A percentile compares a stretch with the other conserved stretches of the same genome.
Evolutionary conservation across 1,140 invertebrate species (phyloP).

Genomic region (Psix sp.): DNA sequence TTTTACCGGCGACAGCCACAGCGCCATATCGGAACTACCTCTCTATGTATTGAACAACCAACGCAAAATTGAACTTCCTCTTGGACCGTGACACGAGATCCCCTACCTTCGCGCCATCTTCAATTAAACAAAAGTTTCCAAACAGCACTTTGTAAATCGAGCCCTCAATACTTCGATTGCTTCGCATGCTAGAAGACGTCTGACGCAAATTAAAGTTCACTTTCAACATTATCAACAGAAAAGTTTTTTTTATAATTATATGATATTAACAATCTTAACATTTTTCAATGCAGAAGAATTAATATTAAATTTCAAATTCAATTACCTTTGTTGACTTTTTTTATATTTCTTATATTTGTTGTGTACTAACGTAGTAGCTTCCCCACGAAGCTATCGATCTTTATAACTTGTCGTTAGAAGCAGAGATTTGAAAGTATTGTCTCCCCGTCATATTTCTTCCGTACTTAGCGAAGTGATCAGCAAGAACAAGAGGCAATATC

Average conservation of each 20-base stretch:
- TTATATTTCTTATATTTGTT: too few species aligned
- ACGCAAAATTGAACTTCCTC: conserved; percentile 49
- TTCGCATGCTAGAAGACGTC: conserved; percentile 8
- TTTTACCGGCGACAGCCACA: conserved; percentile 58
- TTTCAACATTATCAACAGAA: too few species aligned
- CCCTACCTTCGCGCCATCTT: conserved; percentile 15
- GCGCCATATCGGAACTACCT: conserved; percentile 58
- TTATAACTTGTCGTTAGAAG: conserved; percentile 51
- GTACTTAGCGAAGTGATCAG: conserved; percentile 75
- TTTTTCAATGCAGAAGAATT: too few species aligned
- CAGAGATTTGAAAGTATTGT: conserved; percentile 44
- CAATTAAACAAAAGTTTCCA: conserved; percentile 44
- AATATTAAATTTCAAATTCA: too few species aligned
- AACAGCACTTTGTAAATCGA: conserved; percentile 29
- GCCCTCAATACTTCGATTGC: conserved; percentile 4
- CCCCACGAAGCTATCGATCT: conserved; percentile 37
- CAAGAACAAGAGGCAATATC: conserved; percentile 74
- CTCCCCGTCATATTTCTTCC: conserved; percentile 59
- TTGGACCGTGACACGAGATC: conserved; percentile 44
- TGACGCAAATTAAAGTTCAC: conserved; percentile 2
- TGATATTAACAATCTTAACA: too few species aligned
- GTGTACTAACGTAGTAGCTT: too few species aligned
- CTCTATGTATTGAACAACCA: conserved; percentile 46
- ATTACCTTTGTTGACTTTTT: too few species aligned
- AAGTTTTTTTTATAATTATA: too few species aligned